phyloP scores from a whole-genome alignment of 2,888 invertebrate genomes.

The Xanthorhoe spadicearia region DNA sequence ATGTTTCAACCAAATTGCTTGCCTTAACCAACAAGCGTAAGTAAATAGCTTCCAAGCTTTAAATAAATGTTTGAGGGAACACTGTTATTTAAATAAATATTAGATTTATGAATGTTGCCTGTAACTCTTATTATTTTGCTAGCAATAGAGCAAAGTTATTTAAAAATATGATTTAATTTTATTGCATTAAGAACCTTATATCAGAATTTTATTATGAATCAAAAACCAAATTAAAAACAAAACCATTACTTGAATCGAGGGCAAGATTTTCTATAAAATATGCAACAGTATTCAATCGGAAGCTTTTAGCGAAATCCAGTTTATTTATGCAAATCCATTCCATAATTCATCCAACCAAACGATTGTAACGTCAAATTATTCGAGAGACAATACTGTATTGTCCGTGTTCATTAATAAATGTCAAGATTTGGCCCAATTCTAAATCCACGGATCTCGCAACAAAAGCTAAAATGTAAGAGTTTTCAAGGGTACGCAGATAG shows the following conservation, averaged over 20 bases:
- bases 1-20: no score
- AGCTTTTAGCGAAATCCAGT: constrained; percentile 53
- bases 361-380: constrained; percentile 51
- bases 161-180: no score
- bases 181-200: background rate
- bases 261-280: constrained; percentile 49
- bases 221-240: constrained; percentile 26
- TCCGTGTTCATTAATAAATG: constrained; percentile 62
- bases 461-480: constrained; percentile 56
- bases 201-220: background rate
- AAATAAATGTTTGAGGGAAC: no score
- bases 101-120: no score
- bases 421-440: constrained; percentile 54
- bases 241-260: constrained; percentile 34
- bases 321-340: constrained; percentile 60
- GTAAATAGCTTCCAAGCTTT: no score
- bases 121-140: no score
- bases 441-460: constrained; percentile 42
- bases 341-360: constrained; percentile 51
- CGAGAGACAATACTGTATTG: constrained; percentile 56
- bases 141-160: no score
- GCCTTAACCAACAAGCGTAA: no score
- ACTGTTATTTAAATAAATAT: no score
- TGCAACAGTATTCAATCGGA: constrained; percentile 48
- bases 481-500: constrained; percentile 45